These are phyloP conservation scores for Leptoteleia sp. DNA, from an alignment of 1,140 invertebrate species.

Conservation along the genomic window DNA sequence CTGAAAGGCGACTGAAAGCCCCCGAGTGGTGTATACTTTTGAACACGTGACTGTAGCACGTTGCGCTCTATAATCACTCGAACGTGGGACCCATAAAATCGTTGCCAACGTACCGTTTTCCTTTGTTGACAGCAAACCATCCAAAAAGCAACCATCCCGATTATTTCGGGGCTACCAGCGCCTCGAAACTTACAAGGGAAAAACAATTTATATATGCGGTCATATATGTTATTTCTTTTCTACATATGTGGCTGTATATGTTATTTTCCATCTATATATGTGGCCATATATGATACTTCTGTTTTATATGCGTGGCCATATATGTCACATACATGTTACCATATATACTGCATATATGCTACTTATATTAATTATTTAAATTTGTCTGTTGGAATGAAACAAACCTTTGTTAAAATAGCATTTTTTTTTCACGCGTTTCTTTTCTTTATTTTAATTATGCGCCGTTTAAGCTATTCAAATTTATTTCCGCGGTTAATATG, in stretches of 20 bases:
- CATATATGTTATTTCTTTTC: too few species aligned
- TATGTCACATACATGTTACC: too few species aligned
- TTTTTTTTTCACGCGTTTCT: too few species aligned
- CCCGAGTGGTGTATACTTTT: slow-evolving; percentile 43
- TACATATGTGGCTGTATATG: too few species aligned
- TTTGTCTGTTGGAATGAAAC: too few species aligned
- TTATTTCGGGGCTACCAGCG: not conserved
- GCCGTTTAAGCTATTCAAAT: slow-evolving; percentile 4
- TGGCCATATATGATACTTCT: too few species aligned
- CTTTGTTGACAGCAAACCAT: not conserved
- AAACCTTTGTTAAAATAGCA: too few species aligned
- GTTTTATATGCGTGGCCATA: too few species aligned
- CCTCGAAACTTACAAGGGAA: not conserved
- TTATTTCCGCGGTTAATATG: slow-evolving; percentile 3
- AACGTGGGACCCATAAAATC: slow-evolving; percentile 26
- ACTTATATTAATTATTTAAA: too few species aligned
- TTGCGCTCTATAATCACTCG: slow-evolving; percentile 53
- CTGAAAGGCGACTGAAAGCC: slow-evolving; percentile 64
- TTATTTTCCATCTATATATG: too few species aligned
- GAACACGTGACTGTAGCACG: slow-evolving; percentile 63
- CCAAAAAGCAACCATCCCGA: not conserved
- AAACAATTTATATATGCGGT: too few species aligned
- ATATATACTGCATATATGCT: too few species aligned
- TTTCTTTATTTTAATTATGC: not conserved
- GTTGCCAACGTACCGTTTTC: not conserved